Percentiles rank a stretch among this genome's conserved stretches.
Evolutionary conservation across 2,797 vertebrate genomes (phyloP).

Genomic region (Borostomias antarcticus): DNA sequence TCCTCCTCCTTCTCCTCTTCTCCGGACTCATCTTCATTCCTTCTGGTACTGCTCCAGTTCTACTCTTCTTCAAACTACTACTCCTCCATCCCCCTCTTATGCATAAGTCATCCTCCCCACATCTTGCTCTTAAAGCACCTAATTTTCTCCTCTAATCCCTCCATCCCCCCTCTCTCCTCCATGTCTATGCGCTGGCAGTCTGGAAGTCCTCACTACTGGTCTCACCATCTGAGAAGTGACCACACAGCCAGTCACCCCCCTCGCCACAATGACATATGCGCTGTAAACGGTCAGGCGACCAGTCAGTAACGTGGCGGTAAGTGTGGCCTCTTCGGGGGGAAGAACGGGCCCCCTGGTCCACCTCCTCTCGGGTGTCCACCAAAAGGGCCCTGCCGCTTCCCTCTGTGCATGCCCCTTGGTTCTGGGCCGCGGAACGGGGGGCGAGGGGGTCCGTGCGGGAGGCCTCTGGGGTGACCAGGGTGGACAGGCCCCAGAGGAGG

Average conservation of each 20-base stretch:
- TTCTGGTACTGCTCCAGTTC: not conserved
- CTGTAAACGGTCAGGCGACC: conserved; percentile 15
- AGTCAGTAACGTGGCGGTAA: conserved; percentile 88
- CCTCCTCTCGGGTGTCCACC: conserved; percentile 61
- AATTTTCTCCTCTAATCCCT: conserved; percentile 14
- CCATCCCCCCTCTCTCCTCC: not conserved
- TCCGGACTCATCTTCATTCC: conserved; percentile 5
- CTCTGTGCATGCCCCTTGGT: conserved; percentile 74
- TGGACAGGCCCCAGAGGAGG: conserved; percentile 65
- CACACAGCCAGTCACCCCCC: not conserved
- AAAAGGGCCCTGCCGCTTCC: conserved; percentile 83
- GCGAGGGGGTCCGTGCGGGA: conserved; percentile 55
- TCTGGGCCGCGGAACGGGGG: conserved; percentile 72
- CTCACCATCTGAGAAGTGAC: not conserved
- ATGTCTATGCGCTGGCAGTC: not conserved
- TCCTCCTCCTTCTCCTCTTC: conserved; percentile 9
- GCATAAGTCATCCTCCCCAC: conserved; percentile 13
- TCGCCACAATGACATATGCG: conserved; percentile 6
- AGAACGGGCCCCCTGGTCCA: conserved; percentile 77
- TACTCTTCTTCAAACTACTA: conserved; percentile 25
- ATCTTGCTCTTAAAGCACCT: conserved; percentile 14
- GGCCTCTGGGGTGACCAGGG: conserved; percentile 54
- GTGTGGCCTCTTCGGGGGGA: conserved; percentile 89
- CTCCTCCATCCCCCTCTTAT: conserved; percentile 8
- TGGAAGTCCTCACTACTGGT: not conserved